Evolutionary conservation across 2,113 vertebrate species (phyloP).

Genomic region (Istiophorus platypterus): DNA sequence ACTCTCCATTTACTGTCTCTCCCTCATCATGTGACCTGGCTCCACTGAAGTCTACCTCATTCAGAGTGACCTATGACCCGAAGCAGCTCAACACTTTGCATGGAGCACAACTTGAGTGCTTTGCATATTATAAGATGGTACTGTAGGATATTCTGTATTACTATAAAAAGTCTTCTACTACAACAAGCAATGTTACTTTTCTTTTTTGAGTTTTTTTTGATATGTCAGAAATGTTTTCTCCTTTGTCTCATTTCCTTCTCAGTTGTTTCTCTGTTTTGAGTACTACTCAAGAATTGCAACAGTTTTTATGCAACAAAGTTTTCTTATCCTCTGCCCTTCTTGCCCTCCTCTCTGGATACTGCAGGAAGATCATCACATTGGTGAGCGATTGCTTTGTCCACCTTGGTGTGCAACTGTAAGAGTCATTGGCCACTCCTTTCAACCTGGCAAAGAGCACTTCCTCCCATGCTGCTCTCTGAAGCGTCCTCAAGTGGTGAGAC

Average conservation of each 20-base stretch:
- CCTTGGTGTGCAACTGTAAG: constrained; percentile 91
- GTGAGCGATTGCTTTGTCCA: constrained; percentile 84
- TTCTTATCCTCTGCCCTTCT: neutral
- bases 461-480: constrained; percentile 86
- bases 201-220: neutral
- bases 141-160: neutral
- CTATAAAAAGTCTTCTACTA: neutral
- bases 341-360: constrained; percentile 75
- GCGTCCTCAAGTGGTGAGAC: constrained; percentile 80
- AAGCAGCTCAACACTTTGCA: constrained; percentile 85
- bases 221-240: neutral
- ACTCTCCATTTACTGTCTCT: constrained; percentile 84
- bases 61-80: constrained; percentile 88
- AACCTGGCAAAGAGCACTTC: constrained; percentile 81
- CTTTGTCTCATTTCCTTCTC: neutral
- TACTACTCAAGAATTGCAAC: neutral
- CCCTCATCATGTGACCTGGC: constrained; percentile 86
- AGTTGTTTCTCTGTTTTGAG: neutral
- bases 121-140: constrained; percentile 89
- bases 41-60: constrained; percentile 88
- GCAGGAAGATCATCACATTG: constrained; percentile 76
- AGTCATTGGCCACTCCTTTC: constrained; percentile 88
- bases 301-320: neutral
- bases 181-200: neutral
- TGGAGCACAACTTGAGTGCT: constrained; percentile 90